phyloP scores from a whole-genome alignment of 1,140 invertebrate genomes.

The Pteromalus puparum region DNA sequence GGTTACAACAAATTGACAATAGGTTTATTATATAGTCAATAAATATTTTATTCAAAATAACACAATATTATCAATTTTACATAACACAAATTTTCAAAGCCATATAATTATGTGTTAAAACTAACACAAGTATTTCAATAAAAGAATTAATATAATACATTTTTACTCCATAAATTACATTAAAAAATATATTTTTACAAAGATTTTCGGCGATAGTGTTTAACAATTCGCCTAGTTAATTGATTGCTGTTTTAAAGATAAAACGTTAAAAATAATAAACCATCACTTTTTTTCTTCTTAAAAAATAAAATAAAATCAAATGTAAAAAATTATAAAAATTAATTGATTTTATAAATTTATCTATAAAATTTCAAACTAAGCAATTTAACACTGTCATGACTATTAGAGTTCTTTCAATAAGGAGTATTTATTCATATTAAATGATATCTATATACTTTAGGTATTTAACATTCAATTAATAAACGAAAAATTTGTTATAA shows the following conservation, averaged over 20 bases:
- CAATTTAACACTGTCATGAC: slow-evolving; percentile 34
- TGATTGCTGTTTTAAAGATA: slow-evolving; percentile 6
- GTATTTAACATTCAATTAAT: slow-evolving; percentile 25
- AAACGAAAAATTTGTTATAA: slow-evolving; percentile 34
- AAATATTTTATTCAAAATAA: slow-evolving; percentile 52
- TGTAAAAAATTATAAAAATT: slow-evolving; percentile 49
- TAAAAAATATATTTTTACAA: slow-evolving; percentile 42
- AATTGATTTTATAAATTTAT: slow-evolving; percentile 14
- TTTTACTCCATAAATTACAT: slow-evolving; percentile 25
- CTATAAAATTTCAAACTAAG: slow-evolving; percentile 34
- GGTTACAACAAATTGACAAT: not conserved
- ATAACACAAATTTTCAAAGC: slow-evolving; percentile 46
- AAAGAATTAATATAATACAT: slow-evolving; percentile 34
- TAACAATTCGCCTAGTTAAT: not conserved
- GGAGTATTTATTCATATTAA: slow-evolving; percentile 43
- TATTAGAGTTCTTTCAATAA: slow-evolving; percentile 26
- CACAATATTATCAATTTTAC: slow-evolving; percentile 48
- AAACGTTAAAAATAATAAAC: slow-evolving; percentile 27
- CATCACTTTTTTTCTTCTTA: slow-evolving; percentile 20
- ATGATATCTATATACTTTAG: slow-evolving; percentile 37
- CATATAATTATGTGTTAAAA: slow-evolving; percentile 16
- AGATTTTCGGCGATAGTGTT: not conserved
- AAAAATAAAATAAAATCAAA: slow-evolving; percentile 26
- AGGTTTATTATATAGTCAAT: slow-evolving; percentile 34
- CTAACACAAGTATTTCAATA: slow-evolving; percentile 34